Percentiles rank a stretch among this genome's conserved stretches.
Evolutionary conservation across 2,113 vertebrate species (phyloP).

Genomic region (Mellivora capensis): DNA sequence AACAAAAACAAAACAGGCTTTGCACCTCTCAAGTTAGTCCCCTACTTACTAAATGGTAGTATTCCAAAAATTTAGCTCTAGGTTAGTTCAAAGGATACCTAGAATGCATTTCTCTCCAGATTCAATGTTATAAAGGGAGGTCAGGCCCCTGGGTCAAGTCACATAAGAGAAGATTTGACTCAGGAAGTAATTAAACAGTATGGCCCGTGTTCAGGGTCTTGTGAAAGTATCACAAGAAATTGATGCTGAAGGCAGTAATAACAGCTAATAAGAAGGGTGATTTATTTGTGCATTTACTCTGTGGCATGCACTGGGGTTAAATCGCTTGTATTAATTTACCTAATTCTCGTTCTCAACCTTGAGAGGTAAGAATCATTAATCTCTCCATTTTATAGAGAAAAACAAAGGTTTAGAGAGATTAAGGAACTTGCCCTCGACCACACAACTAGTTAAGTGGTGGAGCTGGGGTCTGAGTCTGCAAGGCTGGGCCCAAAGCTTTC

Average conservation of each 20-base stretch:
- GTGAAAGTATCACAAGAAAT: neutral
- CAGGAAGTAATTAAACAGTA: neutral
- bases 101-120: conserved; percentile 14
- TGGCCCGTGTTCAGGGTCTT: neutral
- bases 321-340: neutral
- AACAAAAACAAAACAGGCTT: neutral
- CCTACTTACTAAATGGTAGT: neutral
- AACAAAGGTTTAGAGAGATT: neutral
- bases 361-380: neutral
- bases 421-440: neutral
- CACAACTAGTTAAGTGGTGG: neutral
- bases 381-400: neutral
- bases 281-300: neutral
- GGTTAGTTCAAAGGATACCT: neutral
- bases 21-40: neutral
- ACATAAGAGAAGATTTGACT: neutral
- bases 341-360: neutral
- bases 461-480: neutral
- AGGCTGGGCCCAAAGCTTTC: neutral
- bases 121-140: neutral
- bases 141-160: neutral
- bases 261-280: neutral
- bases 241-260: neutral
- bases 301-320: neutral
- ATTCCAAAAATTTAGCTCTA: neutral